Conservation (phyloP, 2,888 invertebrate species). For the Andrena praecox region DNA sequence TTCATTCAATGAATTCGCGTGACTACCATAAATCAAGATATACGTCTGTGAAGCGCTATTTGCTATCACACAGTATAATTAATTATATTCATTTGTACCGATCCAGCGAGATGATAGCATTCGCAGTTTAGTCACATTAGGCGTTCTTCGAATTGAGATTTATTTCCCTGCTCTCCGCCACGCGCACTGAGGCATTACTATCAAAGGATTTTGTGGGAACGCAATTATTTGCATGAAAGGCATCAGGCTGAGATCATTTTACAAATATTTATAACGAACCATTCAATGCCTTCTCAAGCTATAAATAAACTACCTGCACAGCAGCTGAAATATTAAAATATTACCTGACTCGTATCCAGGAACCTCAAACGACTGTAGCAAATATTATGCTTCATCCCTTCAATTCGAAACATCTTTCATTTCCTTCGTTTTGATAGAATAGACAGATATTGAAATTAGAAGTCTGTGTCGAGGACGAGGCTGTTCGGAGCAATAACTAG, state of each 20-base stretch:
- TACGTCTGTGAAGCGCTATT: conserved; percentile 26
- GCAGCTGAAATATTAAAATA: too few relatives aligned
- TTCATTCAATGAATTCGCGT: conserved; percentile 44
- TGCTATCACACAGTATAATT: conserved; percentile 29
- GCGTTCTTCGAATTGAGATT: conserved; percentile 40
- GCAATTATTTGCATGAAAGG: not conserved
- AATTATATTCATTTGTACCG: conserved; percentile 31
- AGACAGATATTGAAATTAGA: not conserved
- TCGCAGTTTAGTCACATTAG: conserved; percentile 30
- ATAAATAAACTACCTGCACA: too few relatives aligned
- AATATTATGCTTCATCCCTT: too few relatives aligned
- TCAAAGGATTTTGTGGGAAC: not conserved
- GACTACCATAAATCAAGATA: conserved; percentile 47
- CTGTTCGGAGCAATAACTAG: not conserved
- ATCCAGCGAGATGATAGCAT: conserved; percentile 25
- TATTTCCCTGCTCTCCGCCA: conserved; percentile 10
- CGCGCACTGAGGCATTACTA: not conserved
- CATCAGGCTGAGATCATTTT: not conserved
- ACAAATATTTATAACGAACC: too few relatives aligned
- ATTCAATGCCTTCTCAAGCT: too few relatives aligned
- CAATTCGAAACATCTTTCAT: not conserved
- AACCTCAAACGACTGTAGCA: too few relatives aligned
- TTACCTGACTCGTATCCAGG: too few relatives aligned
- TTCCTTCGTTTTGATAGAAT: not conserved
- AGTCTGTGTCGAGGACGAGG: not conserved